Evolutionary conservation across 53 echinoderm and acorn worm species (phyloP).

Genomic region (Holothuria leucospilota): DNA sequence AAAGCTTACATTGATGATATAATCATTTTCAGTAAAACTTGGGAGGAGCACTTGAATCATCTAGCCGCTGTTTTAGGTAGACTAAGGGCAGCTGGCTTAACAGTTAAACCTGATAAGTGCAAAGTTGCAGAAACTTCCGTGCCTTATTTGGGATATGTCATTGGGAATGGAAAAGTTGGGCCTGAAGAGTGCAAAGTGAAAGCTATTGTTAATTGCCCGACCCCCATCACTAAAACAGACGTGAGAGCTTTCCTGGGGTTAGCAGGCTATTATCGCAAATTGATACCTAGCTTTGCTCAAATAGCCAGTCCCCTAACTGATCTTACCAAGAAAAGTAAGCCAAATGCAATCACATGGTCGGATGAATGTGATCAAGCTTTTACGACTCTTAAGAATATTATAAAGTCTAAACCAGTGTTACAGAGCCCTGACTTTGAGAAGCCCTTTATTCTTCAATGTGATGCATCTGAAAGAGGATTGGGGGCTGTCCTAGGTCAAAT

Average conservation of each 20-base stretch:
- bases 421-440: constrained; percentile 41
- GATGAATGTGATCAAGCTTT: no score
- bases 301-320: no score
- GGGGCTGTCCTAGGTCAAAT: neutral
- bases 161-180: constrained; percentile 58
- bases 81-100: constrained; percentile 47
- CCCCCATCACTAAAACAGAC: no score
- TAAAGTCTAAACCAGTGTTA: constrained; percentile 50
- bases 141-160: constrained; percentile 56
- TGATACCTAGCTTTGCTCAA: no score
- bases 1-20: constrained; percentile 75
- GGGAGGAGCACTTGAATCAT: constrained; percentile 61
- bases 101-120: constrained; percentile 67
- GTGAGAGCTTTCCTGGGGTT: no score
- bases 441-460: constrained; percentile 18
- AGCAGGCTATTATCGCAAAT: no score
- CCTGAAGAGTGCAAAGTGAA: constrained; percentile 61
- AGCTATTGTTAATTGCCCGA: neutral
- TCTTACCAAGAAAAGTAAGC: no score
- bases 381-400: no score
- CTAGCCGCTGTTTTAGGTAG: constrained; percentile 45
- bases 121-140: constrained; percentile 35
- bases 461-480: neutral
- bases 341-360: no score
- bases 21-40: constrained; percentile 54